These are phyloP conservation scores for Balaeniceps rex DNA, from an alignment of 2,113 vertebrate species.

Conservation along the genomic window DNA sequence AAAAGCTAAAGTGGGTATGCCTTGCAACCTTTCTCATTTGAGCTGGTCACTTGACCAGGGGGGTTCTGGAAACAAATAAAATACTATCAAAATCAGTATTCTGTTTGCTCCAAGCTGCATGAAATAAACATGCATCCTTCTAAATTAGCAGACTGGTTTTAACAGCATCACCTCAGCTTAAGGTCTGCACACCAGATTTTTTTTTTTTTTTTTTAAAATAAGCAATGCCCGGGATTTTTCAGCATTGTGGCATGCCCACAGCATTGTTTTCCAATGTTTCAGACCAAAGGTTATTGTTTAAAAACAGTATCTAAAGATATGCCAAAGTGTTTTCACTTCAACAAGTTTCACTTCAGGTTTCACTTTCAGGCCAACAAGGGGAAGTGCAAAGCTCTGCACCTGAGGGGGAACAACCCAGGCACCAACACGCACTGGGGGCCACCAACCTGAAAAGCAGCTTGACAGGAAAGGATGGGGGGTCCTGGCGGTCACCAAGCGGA, in stretches of 20 bases:
- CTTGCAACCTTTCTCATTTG: background rate
- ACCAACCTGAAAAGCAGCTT: background rate
- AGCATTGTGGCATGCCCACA: background rate
- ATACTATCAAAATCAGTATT: background rate
- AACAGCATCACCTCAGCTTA: background rate
- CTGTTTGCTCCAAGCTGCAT: background rate
- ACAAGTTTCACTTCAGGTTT: background rate
- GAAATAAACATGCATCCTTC: background rate
- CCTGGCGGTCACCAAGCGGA: background rate
- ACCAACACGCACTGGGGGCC: too few relatives aligned
- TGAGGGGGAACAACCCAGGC: background rate
- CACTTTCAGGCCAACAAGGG: background rate
- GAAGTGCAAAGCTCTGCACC: background rate
- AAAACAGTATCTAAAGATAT: background rate
- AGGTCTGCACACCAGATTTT: background rate
- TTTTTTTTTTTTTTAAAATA: background rate
- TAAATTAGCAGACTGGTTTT: background rate
- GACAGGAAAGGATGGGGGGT: too few relatives aligned
- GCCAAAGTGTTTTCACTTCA: background rate
- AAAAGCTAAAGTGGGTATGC: background rate
- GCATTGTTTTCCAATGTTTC: background rate
- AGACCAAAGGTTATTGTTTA: background rate
- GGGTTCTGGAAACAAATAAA: background rate
- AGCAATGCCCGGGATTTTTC: background rate
- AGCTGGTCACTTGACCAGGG: background rate